Conservation (phyloP, 2,113 vertebrate species). For the Scomber scombrus region DNA sequence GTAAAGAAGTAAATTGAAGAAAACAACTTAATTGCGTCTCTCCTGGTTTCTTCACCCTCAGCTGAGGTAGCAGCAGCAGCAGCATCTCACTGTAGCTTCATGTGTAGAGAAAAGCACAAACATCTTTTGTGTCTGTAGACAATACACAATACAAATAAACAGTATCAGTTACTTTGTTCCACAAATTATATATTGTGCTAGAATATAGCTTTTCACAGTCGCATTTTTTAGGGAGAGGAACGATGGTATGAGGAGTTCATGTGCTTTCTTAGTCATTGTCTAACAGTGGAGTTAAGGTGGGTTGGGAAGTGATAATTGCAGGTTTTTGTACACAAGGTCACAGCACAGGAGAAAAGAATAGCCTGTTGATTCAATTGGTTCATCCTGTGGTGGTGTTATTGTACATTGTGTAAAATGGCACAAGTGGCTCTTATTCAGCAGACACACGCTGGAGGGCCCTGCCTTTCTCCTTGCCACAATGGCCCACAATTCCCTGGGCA, state of each 20-base stretch:
- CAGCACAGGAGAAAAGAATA: slow-evolving; percentile 44
- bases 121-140: slow-evolving; percentile 18
- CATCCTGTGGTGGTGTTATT: slow-evolving; percentile 69
- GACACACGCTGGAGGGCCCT: slow-evolving; percentile 81
- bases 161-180: slow-evolving; percentile 24
- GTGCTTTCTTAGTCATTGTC: slow-evolving; percentile 24
- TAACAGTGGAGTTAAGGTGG: slow-evolving; percentile 14
- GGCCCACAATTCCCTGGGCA: slow-evolving; percentile 79
- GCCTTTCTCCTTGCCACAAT: slow-evolving; percentile 78
- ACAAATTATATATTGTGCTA: slow-evolving; percentile 16
- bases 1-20: slow-evolving; percentile 47
- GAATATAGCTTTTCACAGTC: slow-evolving; percentile 38
- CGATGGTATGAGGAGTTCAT: slow-evolving; percentile 29
- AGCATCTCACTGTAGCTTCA: background rate
- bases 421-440: slow-evolving; percentile 83
- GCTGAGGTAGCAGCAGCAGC: background rate
- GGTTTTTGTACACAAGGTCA: slow-evolving; percentile 72
- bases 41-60: background rate
- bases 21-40: slow-evolving; percentile 57
- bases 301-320: slow-evolving; percentile 56
- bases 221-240: slow-evolving; percentile 30
- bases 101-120: background rate
- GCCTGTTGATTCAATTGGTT: slow-evolving; percentile 64
- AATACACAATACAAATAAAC: background rate
- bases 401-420: slow-evolving; percentile 78